These are phyloP conservation scores for Heteromyza rotundicornis DNA, from an alignment of 2,888 invertebrate genomes.

Conservation along the genomic window DNA sequence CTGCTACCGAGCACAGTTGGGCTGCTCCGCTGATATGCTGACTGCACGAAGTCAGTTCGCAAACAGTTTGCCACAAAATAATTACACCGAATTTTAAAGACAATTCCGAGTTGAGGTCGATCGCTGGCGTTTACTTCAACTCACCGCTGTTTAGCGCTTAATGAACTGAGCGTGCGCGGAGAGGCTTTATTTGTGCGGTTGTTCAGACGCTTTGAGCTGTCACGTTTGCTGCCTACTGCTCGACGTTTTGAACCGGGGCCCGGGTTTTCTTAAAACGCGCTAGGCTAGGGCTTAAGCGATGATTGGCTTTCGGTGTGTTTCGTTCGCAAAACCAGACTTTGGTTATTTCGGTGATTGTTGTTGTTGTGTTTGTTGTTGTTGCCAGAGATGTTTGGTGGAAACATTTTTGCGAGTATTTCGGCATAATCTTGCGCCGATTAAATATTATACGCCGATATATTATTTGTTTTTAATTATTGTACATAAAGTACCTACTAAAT, in stretches of 20 bases:
- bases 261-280: slow-evolving; percentile 30
- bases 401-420: too few species aligned
- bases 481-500: background rate
- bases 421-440: too few species aligned
- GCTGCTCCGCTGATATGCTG: slow-evolving; percentile 26
- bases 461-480: background rate
- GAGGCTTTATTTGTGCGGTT: background rate
- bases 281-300: background rate
- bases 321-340: slow-evolving; percentile 28
- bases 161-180: slow-evolving; percentile 20
- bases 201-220: background rate
- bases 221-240: slow-evolving; percentile 12
- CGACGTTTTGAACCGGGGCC: slow-evolving; percentile 7
- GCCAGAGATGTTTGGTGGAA: too few species aligned
- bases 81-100: slow-evolving; percentile 56
- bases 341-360: slow-evolving; percentile 23
- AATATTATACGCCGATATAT: background rate
- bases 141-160: slow-evolving; percentile 12
- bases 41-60: slow-evolving; percentile 48
- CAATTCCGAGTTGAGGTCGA: slow-evolving; percentile 23
- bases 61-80: slow-evolving; percentile 53
- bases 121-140: background rate
- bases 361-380: background rate
- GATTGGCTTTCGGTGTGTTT: background rate
- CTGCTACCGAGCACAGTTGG: too few species aligned